These are phyloP conservation scores for Pseudolaguvia tuberculata DNA, from an alignment of 2,113 vertebrate genomes.

Conservation along the genomic window DNA sequence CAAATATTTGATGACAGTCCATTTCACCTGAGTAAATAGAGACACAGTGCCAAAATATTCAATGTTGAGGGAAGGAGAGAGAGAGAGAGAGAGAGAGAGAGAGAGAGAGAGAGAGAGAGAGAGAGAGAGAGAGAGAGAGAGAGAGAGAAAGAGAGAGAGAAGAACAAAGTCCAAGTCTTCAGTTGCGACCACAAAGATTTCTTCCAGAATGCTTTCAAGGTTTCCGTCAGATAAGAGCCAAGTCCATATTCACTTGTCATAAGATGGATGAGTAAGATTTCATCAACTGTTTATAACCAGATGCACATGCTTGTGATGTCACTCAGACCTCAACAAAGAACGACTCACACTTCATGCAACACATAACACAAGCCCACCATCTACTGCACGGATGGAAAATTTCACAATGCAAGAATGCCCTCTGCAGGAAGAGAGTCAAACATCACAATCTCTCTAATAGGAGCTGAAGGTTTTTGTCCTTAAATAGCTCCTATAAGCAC, in stretches of 20 bases:
- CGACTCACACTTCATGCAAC: not conserved
- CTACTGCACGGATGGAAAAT: not conserved
- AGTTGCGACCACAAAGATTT: constrained; percentile 29
- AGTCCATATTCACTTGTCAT: constrained; percentile 19
- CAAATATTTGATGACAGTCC: constrained; percentile 50
- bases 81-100: not conserved
- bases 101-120: not conserved
- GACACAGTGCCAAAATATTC: constrained; percentile 39
- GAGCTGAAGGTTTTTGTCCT: constrained; percentile 21
- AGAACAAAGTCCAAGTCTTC: constrained; percentile 12
- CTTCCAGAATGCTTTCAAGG: constrained; percentile 21
- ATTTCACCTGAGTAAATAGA: constrained; percentile 46
- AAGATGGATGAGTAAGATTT: constrained; percentile 17
- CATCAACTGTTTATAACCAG: constrained; percentile 14
- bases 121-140: not conserved
- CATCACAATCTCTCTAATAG: not conserved
- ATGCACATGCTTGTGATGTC: constrained; percentile 19
- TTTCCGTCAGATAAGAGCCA: constrained; percentile 37
- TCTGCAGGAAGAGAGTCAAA: constrained; percentile 53
- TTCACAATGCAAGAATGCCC: constrained; percentile 55
- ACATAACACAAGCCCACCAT: not conserved
- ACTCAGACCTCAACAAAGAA: not conserved
- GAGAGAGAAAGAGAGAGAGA: not conserved
- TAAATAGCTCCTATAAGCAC: constrained; percentile 33
- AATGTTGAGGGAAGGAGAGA: constrained; percentile 5